phyloP scores from a whole-genome alignment of 2,888 invertebrate genomes.

The Tipula lateralis region DNA sequence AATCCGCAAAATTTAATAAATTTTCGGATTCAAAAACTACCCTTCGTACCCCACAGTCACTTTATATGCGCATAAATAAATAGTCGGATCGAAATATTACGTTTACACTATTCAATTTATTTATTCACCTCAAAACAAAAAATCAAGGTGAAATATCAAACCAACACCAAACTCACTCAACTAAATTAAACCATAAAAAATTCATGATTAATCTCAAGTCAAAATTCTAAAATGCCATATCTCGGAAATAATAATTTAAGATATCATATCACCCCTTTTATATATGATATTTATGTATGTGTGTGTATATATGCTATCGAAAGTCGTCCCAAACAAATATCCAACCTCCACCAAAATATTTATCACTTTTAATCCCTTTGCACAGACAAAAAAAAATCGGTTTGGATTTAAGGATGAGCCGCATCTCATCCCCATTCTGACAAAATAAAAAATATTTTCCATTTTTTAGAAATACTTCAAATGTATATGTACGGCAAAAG shows the following conservation, averaged over 20 bases:
- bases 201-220: background rate
- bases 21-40: background rate
- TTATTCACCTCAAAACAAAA: background rate
- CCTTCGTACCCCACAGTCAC: background rate
- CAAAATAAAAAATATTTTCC: background rate
- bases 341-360: background rate
- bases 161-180: background rate
- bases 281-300: background rate
- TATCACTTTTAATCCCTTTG: background rate
- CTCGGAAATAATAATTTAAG: constrained; percentile 9
- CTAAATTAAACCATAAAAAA: constrained; percentile 19
- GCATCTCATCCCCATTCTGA: background rate
- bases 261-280: constrained; percentile 24
- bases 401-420: background rate
- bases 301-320: background rate
- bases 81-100: background rate
- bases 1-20: background rate
- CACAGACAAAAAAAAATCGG: background rate
- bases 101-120: background rate
- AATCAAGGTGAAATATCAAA: background rate
- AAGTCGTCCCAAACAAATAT: background rate
- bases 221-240: background rate
- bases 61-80: background rate
- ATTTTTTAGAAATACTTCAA: background rate
- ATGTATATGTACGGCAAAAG: background rate